Evolutionary conservation across 35 echinoderm and acorn worm species (phyloP).

Genomic region (Acanthaster planci): DNA sequence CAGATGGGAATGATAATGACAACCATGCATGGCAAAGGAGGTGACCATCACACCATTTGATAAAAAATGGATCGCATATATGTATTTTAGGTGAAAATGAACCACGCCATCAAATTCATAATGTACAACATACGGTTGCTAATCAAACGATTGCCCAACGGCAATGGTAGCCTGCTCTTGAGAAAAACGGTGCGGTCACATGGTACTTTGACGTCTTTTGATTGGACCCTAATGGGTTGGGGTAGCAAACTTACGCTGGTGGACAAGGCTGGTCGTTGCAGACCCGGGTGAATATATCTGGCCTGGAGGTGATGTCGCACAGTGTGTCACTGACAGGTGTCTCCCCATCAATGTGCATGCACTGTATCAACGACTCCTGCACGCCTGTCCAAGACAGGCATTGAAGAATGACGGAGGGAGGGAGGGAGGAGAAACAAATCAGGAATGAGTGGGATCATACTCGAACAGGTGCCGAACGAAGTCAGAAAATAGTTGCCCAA

Average conservation of each 20-base stretch:
- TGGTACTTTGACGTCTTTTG: no score
- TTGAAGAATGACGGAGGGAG: background rate
- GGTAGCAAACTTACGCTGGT: conserved; percentile 37
- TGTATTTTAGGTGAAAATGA: no score
- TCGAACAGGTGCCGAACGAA: background rate
- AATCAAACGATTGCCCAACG: no score
- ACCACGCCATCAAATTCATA: no score
- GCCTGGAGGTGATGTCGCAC: conserved; percentile 22
- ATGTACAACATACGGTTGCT: no score
- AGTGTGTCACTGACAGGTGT: conserved; percentile 28
- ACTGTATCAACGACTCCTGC: conserved; percentile 33
- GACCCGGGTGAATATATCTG: background rate
- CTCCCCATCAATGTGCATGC: conserved; percentile 17
- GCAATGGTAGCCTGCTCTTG: no score
- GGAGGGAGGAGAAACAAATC: background rate
- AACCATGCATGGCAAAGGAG: no score
- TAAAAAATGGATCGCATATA: no score
- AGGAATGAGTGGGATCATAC: background rate
- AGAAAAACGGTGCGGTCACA: no score
- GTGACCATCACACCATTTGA: no score
- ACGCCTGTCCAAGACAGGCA: conserved; percentile 3
- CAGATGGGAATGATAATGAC: no score
- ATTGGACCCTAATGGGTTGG: no score
- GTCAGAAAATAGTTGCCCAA: background rate
- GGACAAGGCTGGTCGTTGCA: conserved; percentile 45